Conservation (phyloP, 64 coral and sea anemone species). For the Porites lutea region DNA sequence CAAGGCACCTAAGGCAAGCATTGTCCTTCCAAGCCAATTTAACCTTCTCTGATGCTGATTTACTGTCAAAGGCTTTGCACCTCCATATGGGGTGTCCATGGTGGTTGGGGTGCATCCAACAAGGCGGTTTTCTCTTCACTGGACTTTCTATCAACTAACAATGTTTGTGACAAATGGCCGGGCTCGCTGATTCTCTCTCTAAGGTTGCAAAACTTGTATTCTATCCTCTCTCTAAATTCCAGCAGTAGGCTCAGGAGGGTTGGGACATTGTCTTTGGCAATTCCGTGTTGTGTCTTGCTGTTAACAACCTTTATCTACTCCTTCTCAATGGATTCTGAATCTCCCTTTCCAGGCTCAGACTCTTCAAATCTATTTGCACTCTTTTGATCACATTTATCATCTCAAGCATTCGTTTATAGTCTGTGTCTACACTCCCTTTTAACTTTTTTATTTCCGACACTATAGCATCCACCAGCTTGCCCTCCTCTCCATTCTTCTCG, state of each 20-base stretch:
- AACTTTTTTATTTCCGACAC: not conserved
- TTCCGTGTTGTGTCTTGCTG: not conserved
- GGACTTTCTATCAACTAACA: not conserved
- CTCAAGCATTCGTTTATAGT: not conserved
- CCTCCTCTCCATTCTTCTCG: not conserved
- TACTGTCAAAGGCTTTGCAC: not conserved
- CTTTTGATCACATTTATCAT: not conserved
- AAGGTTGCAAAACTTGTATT: not conserved
- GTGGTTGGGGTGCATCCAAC: not conserved
- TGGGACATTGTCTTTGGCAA: not conserved
- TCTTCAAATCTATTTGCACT: not conserved
- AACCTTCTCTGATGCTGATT: not conserved
- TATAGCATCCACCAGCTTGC: not conserved
- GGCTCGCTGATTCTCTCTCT: not conserved
- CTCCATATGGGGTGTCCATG: not conserved
- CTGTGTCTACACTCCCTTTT: not conserved
- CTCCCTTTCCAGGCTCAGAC: not conserved
- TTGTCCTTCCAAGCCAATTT: not conserved
- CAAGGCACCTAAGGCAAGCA: not conserved
- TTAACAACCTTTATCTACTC: not conserved
- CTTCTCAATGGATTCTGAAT: not conserved
- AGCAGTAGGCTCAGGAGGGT: not conserved
- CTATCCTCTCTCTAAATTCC: not conserved
- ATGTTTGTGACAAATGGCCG: not conserved
- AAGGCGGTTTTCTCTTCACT: not conserved